A percentile compares a stretch with the other conserved stretches of the same genome.
Evolutionary conservation across 2,888 invertebrate species (phyloP).

Genomic region (Leptopterna dolabrata): DNA sequence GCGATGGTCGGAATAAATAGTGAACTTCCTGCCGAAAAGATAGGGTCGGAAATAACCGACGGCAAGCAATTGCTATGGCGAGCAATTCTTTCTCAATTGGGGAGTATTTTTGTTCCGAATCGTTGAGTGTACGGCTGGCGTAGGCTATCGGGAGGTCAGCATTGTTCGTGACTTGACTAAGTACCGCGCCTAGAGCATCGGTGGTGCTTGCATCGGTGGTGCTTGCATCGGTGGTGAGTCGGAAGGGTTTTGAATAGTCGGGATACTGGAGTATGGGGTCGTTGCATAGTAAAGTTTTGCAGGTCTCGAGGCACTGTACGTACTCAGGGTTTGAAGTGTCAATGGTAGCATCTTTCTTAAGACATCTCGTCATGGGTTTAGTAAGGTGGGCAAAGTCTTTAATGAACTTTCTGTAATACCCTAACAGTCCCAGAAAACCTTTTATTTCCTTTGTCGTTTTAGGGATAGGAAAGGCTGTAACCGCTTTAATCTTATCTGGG

Average conservation of each 20-base stretch:
- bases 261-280: conserved; percentile 12
- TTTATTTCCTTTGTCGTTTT: conserved; percentile 61
- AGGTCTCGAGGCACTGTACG: not conserved
- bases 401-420: too few species aligned
- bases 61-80: conserved; percentile 64
- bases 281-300: not conserved
- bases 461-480: conserved; percentile 26
- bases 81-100: conserved; percentile 65
- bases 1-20: too few species aligned
- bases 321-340: not conserved
- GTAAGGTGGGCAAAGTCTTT: not conserved
- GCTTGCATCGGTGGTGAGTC: not conserved
- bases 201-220: too few species aligned
- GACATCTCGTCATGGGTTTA: not conserved
- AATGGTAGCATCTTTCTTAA: not conserved
- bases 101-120: conserved; percentile 49
- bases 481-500: conserved; percentile 44
- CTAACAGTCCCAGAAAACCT: too few species aligned
- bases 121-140: not conserved
- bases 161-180: not conserved
- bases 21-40: too few species aligned
- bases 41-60: conserved; percentile 60
- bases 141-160: not conserved
- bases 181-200: not conserved
- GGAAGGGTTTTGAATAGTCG: not conserved